Evolutionary conservation across 2,113 vertebrate species (phyloP).

Genomic region (Mormoops blainvillei): DNA sequence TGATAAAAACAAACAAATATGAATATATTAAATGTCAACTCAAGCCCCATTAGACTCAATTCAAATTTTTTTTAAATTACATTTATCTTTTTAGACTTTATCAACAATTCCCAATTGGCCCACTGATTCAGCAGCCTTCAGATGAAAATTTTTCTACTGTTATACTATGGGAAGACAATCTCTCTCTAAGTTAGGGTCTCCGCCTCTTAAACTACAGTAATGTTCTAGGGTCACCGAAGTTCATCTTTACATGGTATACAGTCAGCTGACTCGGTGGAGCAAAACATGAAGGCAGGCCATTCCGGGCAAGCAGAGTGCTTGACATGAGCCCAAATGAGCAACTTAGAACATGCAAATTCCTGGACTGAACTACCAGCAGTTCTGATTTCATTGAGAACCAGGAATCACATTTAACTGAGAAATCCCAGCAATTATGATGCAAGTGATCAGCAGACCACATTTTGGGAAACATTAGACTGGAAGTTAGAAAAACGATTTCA

Average conservation of each 20-base stretch:
- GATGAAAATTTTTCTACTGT: neutral
- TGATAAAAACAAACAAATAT: neutral
- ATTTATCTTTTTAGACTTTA: conserved; percentile 7
- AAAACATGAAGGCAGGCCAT: neutral
- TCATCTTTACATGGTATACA: neutral
- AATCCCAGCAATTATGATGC: neutral
- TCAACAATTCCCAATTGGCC: neutral
- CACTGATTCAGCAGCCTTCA: neutral
- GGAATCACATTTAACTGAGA: neutral
- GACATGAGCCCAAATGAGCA: neutral
- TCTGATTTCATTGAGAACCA: neutral
- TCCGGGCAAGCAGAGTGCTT: neutral
- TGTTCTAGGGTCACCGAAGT: neutral
- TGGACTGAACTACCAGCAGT: neutral
- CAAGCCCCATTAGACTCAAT: neutral
- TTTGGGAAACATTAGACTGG: neutral
- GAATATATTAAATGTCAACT: neutral
- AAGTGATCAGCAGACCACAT: neutral
- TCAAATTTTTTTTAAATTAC: neutral
- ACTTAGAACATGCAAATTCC: neutral
- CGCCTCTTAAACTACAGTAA: neutral
- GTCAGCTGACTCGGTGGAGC: neutral
- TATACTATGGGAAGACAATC: neutral
- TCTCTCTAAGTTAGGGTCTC: neutral
- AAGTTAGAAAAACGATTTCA: neutral